Base-by-base conservation (phyloP, 2,797 vertebrate species). In the Potorous gilbertii region DNA sequence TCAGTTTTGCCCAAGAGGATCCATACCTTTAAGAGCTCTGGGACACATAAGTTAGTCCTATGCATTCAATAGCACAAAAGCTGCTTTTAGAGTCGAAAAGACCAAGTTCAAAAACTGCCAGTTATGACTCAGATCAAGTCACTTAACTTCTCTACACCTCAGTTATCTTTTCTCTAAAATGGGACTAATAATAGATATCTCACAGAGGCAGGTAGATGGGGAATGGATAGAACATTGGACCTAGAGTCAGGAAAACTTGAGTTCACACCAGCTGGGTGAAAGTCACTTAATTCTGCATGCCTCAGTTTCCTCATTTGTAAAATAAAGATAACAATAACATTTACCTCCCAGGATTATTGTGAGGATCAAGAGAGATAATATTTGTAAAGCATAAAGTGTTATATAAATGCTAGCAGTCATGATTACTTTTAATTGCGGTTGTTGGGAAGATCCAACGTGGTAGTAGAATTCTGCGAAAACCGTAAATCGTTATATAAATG, bases 81-180 rank as follows among this genome's bases (percentile, higher is more conserved):
- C 92, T 93, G 66, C 90, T 95, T 59, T 94, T 57, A 34, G 54
- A 92, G 55, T 92, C 95, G 66, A 74, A 92, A 94, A 59, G 95
- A 89, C n/a, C 92, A 55, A 29, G 12, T 92, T 89, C 34, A 94
- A 96, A 57, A 90, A 96, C 27, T 16, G 55, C 24, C 56, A 24
- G 56, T 21, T 27, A 16, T 66, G 18, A 91, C 92, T 94, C 92
- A 93, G 93, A 81, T 90, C 52, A 93, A 95, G 55, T 66, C 59
- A 89, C 57, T 90, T 92, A 56, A 81, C 93, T 93, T 92, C 21
- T 94, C 90, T 54, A 55, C 55, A 96, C 87, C 29, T 92, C 55
- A 16, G 87, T 24, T 4, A 90, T 34, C 56, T 95, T 21, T 11
- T 89, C 55, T 96, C 89, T 90, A 54, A 95, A 87, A 95, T n/a